These are phyloP conservation scores for Pristionchus fissidentatus DNA, from an alignment of 2,888 invertebrate genomes.

Conservation along the genomic window DNA sequence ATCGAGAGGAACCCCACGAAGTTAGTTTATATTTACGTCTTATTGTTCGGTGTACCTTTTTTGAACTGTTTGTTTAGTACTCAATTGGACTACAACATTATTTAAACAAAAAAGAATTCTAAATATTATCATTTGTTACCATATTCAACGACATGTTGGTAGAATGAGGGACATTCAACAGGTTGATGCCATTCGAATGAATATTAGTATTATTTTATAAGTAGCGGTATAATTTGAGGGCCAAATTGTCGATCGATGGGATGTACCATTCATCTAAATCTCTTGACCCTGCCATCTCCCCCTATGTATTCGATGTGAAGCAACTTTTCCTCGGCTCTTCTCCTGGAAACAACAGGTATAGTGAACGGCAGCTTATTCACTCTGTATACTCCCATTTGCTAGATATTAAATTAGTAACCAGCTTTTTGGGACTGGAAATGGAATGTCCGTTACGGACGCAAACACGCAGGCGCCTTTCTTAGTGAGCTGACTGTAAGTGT, in stretches of 20 bases:
- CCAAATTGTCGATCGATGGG: conserved; percentile 67
- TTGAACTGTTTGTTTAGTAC: background rate
- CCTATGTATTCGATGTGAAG: conserved; percentile 61
- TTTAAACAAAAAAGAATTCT: too few relatives aligned
- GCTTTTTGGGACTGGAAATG: too few relatives aligned
- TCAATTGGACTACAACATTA: too few relatives aligned
- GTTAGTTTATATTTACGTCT: conserved; percentile 44
- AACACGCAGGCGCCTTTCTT: too few relatives aligned
- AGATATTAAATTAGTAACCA: too few relatives aligned
- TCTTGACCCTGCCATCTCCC: conserved; percentile 54
- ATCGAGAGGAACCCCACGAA: conserved; percentile 67
- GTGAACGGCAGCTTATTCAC: background rate
- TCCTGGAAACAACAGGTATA: conserved; percentile 11
- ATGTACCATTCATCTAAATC: conserved; percentile 61
- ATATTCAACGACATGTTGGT: too few relatives aligned
- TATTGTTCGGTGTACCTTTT: background rate
- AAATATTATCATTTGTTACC: too few relatives aligned
- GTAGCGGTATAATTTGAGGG: conserved; percentile 49
- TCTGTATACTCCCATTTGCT: too few relatives aligned
- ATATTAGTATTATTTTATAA: background rate
- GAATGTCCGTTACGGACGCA: too few relatives aligned
- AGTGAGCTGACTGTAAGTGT: too few relatives aligned
- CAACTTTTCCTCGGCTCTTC: conserved; percentile 61
- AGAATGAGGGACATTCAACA: too few relatives aligned
- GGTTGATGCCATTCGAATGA: too few relatives aligned